phyloP scores from a whole-genome alignment of 2,113 vertebrate genomes.

The Cephalophus harveyi region DNA sequence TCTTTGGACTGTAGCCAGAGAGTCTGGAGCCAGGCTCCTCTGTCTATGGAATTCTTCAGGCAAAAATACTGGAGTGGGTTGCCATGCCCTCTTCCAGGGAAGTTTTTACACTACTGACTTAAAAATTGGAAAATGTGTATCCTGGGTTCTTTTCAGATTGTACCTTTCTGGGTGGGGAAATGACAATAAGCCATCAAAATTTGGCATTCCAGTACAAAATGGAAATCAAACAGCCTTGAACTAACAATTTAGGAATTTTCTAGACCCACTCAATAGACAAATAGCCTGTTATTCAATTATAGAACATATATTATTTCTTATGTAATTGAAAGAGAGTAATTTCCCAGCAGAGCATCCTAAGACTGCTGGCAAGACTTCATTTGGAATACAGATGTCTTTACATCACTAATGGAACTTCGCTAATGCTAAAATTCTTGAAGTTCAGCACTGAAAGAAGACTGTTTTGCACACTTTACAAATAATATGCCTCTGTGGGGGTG shows the following conservation, averaged over 20 bases:
- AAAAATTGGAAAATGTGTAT: neutral
- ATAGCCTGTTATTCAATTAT: conserved; percentile 23
- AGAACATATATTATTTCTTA: neutral
- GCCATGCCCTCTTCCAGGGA: neutral
- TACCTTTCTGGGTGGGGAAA: neutral
- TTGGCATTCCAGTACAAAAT: neutral
- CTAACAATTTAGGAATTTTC: conserved; percentile 8
- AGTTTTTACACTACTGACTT: neutral
- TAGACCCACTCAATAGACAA: neutral
- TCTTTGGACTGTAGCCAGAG: neutral
- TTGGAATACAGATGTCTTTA: neutral
- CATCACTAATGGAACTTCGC: neutral
- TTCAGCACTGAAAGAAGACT: neutral
- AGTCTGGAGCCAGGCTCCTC: neutral
- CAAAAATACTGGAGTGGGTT: neutral
- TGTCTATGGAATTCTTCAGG: neutral
- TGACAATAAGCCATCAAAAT: neutral
- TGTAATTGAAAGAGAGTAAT: neutral
- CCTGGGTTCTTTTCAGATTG: neutral
- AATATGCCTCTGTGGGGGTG: neutral
- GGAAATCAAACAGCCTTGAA: neutral
- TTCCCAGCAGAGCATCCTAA: neutral
- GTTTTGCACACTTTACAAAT: conserved; percentile 53
- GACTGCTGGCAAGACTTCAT: neutral
- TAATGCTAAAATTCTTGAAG: conserved; percentile 55